Percentiles rank a stretch among this genome's conserved stretches.
Conservation (phyloP, 1,140 invertebrate genomes). For the Spodoptera litura region DNA sequence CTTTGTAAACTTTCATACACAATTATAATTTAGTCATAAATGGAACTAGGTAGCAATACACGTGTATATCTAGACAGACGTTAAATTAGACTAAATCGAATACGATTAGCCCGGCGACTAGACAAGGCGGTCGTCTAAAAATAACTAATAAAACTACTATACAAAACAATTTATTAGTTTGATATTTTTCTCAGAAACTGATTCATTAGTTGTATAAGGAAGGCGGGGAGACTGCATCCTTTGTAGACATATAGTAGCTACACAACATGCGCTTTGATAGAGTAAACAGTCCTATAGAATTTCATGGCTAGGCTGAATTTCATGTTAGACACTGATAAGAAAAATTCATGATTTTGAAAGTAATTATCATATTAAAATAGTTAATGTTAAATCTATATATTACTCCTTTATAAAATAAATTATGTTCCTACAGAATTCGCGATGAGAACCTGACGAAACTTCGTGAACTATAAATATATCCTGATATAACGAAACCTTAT, state of each 20-base stretch:
- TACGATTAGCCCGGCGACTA: constrained; percentile 35
- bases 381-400: too few species aligned
- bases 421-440: too few species aligned
- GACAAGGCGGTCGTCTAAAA: constrained; percentile 38
- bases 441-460: too few species aligned
- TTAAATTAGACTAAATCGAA: constrained; percentile 23
- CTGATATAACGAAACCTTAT: too few species aligned
- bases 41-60: not conserved
- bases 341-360: not conserved
- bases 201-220: not conserved
- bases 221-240: not conserved
- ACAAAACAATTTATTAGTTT: constrained; percentile 17
- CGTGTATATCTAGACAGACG: not conserved
- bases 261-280: not conserved
- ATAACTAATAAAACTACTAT: constrained; percentile 29
- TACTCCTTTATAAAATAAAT: too few species aligned
- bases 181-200: constrained; percentile 42
- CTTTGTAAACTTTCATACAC: not conserved
- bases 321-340: not conserved
- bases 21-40: not conserved
- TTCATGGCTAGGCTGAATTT: not conserved
- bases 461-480: too few species aligned
- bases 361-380: too few species aligned
- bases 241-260: not conserved
- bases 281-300: not conserved